These are phyloP conservation scores for Harpagoxenus sublaevis DNA, from an alignment of 2,888 invertebrate species.

Conservation along the genomic window DNA sequence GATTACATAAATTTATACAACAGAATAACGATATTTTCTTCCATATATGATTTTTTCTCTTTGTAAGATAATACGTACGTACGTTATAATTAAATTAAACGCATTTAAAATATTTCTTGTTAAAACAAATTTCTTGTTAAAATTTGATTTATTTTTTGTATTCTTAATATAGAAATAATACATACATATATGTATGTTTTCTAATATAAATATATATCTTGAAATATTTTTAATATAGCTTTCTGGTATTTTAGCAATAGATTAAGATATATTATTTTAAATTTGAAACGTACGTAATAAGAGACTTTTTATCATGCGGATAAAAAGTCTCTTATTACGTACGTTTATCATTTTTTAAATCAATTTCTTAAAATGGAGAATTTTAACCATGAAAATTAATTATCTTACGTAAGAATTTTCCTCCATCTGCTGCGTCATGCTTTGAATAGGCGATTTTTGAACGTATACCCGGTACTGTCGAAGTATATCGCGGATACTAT, in stretches of 20 bases:
- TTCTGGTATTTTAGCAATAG: background rate
- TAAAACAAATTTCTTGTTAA: background rate
- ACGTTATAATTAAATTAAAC: background rate
- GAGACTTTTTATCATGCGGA: background rate
- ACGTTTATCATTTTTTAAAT: too few species aligned
- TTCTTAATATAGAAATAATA: too few species aligned
- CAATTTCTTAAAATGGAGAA: background rate
- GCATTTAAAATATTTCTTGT: background rate
- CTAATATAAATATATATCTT: background rate
- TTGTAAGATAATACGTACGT: background rate
- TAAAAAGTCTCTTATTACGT: too few species aligned
- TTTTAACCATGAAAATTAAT: background rate
- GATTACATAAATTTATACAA: background rate
- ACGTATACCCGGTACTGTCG: background rate
- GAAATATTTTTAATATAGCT: background rate
- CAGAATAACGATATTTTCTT: background rate
- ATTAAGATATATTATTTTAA: background rate
- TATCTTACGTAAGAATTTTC: background rate
- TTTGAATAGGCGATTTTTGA: background rate
- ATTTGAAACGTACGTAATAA: background rate
- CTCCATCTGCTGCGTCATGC: background rate
- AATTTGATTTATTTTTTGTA: conserved; percentile 1
- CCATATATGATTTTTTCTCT: background rate
- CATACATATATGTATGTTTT: background rate
- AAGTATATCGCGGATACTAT: background rate